Evolutionary conservation across 2,888 invertebrate species (phyloP), one percentile per base, ranked within the genome.

Genomic region (Ophioninae sp.): DNA sequence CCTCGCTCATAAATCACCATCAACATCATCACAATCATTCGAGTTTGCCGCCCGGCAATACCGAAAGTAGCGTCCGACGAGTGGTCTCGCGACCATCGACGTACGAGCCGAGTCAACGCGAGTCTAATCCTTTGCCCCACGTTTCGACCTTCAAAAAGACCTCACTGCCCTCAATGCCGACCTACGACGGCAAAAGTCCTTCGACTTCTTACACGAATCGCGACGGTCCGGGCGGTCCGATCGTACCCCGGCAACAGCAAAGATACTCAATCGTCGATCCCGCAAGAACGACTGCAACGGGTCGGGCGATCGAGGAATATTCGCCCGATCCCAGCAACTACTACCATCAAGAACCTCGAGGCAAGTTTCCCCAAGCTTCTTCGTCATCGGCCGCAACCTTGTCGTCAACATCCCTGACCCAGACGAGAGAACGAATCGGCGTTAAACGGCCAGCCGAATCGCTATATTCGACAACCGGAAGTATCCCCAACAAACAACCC

Each of bases 401-500:
- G 8, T 44, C 67, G 3, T 68, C 68, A 1, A 7, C 73, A 13
- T 65, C 80, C 83, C 41, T 57, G 30, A 75, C 79, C 10, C 69
- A 65, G 30, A 20, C 90, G 87, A 78, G 89, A 88, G 87, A 91
- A 87, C 78, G 93, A 82, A 70, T 89, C 85, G 86, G 91, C 83
- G n/a, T 86, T 65, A 89, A 94, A 85, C 91, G 94, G 79, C 88
- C 92, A 0, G 90, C 91, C 0, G 92, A 91, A 41, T 50, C 90
- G 0, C 86, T 89, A 7, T 91, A 91, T 41, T 88, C 91, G 0
- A 86, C 89, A 1, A 90, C 93, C 0, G 90, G 91, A 0, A 89
- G 90, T 5, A 88, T 92, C 8, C 93, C 93, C 5, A 93, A 90
- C 81, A 95, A 95, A 89, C 92, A 94, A 50, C 92, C 94, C 0